Percentiles rank a stretch among this genome's conserved stretches.
phyloP scores from a whole-genome alignment of 2,113 vertebrate genomes.

The Brienomyrus longianalis region DNA sequence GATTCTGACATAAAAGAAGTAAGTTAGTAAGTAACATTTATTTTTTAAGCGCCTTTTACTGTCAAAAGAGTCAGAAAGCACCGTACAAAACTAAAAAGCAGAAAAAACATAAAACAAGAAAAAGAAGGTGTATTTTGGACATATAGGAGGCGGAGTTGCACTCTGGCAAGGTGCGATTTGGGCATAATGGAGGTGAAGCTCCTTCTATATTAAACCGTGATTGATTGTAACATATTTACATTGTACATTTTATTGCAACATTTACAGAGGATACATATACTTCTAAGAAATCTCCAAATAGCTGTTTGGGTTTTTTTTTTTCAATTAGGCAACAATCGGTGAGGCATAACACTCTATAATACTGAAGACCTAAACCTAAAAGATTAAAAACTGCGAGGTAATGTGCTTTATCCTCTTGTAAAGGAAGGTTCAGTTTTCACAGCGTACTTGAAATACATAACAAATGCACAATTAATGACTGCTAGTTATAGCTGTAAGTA shows the following conservation, averaged over 20 bases:
- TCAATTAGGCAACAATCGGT: background rate
- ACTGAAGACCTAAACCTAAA: background rate
- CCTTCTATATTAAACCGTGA: background rate
- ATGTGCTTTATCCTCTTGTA: background rate
- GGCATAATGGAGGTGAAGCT: background rate
- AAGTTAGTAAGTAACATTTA: no score
- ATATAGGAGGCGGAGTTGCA: no score
- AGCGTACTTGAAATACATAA: background rate
- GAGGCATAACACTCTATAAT: background rate
- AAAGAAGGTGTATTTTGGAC: no score
- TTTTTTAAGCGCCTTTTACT: no score
- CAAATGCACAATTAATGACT: background rate
- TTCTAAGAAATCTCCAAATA: background rate
- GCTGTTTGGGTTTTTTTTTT: background rate
- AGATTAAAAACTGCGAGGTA: background rate
- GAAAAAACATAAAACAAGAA: no score
- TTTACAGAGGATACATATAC: background rate
- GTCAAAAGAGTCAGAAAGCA: no score
- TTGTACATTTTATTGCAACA: background rate
- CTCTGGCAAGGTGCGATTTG: background rate
- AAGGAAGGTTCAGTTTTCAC: background rate
- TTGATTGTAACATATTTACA: background rate
- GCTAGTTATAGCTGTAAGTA: background rate
- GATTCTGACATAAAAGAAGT: no score
- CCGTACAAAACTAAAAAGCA: no score